Conservation (phyloP, 2,888 invertebrate genomes). For the Oxyscelio sp. region DNA sequence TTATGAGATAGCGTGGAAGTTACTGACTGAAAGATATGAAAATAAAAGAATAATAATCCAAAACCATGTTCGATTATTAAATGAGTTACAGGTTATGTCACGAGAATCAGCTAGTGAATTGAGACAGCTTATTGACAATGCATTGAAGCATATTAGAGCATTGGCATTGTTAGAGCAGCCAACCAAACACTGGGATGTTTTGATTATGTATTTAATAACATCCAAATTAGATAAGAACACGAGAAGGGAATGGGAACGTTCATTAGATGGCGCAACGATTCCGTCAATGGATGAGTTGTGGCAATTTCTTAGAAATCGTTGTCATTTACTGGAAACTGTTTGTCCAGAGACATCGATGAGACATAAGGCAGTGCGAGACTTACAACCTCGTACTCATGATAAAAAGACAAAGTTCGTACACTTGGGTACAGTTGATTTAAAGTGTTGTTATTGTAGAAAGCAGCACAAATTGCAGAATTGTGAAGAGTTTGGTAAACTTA, state of each 20-base stretch:
- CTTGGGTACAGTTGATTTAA: not conserved
- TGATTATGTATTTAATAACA: conserved; percentile 9
- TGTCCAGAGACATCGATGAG: not conserved
- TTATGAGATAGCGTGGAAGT: conserved; percentile 21
- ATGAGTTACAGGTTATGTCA: conserved; percentile 25
- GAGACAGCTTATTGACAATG: not conserved
- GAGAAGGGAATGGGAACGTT: conserved; percentile 17
- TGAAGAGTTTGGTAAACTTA: conserved; percentile 20
- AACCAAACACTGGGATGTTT: conserved; percentile 6
- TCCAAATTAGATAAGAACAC: conserved; percentile 26
- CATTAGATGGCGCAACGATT: conserved; percentile 2
- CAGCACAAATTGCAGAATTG: not conserved
- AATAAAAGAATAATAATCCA: conserved; percentile 9
- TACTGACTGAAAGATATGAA: conserved; percentile 27
- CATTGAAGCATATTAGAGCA: conserved; percentile 19
- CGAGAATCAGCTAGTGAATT: conserved; percentile 35
- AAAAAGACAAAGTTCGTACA: too few species aligned
- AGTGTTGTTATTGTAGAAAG: not conserved
- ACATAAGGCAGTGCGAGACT: not conserved
- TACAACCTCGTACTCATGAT: too few species aligned
- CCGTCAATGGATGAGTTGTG: not conserved
- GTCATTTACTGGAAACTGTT: not conserved
- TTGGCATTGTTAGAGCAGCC: conserved; percentile 17
- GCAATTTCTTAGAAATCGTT: conserved; percentile 4
- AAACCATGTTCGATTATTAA: conserved; percentile 24